phyloP scores from a whole-genome alignment of 2,797 vertebrate genomes.

The Scyliorhinus canicula region DNA sequence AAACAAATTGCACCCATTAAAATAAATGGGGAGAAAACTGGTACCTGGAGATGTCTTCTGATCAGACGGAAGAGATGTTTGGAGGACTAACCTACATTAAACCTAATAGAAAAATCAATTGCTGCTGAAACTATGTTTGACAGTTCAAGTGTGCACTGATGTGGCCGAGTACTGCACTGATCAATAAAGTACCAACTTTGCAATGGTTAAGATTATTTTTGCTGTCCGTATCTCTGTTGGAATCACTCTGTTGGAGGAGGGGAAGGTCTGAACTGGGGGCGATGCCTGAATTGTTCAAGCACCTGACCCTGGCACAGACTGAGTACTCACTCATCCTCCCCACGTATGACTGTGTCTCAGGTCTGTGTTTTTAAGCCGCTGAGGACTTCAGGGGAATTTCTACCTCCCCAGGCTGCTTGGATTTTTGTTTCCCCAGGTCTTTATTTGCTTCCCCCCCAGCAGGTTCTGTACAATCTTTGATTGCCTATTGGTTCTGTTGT shows the following conservation, averaged over 20 bases:
- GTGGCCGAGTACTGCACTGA: not conserved
- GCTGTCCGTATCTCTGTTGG: not conserved
- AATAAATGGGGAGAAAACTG: conserved; percentile 12
- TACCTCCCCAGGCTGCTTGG: not conserved
- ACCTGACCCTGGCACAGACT: not conserved
- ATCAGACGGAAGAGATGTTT: not conserved
- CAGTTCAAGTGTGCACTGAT: conserved; percentile 10
- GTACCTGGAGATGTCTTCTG: not conserved
- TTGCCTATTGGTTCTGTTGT: not conserved
- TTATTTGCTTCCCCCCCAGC: not conserved
- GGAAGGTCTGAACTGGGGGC: not conserved
- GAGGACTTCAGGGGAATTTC: not conserved
- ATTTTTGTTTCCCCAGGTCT: not conserved
- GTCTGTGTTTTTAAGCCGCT: not conserved
- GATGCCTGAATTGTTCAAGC: not conserved
- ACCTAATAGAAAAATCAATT: conserved; percentile 30
- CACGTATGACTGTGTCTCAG: not conserved
- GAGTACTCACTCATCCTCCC: not conserved
- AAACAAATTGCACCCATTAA: conserved; percentile 7
- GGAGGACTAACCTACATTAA: not conserved
- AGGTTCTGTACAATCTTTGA: not conserved
- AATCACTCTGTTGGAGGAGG: not conserved
- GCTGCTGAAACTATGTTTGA: conserved; percentile 21
- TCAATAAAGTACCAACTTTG: not conserved
- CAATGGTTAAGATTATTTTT: not conserved